Percentiles rank a stretch among this genome's conserved stretches.
Evolutionary conservation across 2,113 vertebrate species (phyloP).

Genomic region (Triplophysa rosa): DNA sequence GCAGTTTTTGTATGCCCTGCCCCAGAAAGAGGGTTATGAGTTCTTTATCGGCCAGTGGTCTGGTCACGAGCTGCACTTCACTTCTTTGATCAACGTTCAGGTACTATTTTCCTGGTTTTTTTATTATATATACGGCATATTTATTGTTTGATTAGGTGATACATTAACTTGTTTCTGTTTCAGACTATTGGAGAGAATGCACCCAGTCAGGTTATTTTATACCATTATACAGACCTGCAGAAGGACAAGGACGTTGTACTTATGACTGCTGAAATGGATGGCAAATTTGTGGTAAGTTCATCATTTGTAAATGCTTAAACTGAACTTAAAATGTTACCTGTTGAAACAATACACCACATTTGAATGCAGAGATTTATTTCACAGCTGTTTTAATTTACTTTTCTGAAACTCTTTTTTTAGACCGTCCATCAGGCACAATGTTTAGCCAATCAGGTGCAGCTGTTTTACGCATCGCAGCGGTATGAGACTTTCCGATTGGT

Average conservation of each 20-base stretch:
- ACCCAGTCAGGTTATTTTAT: constrained; percentile 88
- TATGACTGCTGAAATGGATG: constrained; percentile 92
- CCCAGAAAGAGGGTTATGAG: constrained; percentile 91
- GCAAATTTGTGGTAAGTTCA: constrained; percentile 85
- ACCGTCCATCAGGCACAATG: constrained; percentile 89
- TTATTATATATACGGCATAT: background rate
- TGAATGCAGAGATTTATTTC: background rate
- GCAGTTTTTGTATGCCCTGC: constrained; percentile 91
- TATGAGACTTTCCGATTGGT: constrained; percentile 81
- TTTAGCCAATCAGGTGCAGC: constrained; percentile 91
- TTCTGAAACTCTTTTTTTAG: constrained; percentile 64
- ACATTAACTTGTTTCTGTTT: constrained; percentile 28
- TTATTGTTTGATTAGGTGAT: background rate
- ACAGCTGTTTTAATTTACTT: background rate
- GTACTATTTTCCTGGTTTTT: constrained; percentile 61
- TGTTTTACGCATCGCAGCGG: constrained; percentile 86
- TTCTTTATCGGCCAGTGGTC: constrained; percentile 96
- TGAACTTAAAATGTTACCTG: no score
- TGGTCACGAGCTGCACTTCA: constrained; percentile 87
- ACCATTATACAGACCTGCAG: constrained; percentile 90
- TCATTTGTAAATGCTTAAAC: no score
- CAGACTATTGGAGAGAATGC: constrained; percentile 85
- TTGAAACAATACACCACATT: no score
- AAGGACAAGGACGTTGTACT: constrained; percentile 90
- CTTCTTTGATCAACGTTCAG: constrained; percentile 94